Conservation (phyloP, 2,113 vertebrate species). For the Cebus imitator region DNA sequence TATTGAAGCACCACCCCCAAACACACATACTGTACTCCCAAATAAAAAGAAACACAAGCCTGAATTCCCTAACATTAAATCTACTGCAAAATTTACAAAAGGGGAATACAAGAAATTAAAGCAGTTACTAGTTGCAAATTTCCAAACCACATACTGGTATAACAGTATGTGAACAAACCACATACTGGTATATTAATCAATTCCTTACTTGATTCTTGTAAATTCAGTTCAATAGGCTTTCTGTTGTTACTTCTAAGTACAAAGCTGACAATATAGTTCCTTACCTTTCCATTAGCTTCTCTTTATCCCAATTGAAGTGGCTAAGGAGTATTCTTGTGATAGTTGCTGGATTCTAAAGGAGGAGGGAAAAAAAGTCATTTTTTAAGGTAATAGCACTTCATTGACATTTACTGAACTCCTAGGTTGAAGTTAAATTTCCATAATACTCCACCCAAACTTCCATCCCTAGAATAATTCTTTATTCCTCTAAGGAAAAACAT, state of each 20-base stretch:
- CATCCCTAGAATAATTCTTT: constrained; percentile 25
- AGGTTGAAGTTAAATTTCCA: constrained; percentile 36
- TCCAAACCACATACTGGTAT: too few relatives aligned
- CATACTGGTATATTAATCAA: background rate
- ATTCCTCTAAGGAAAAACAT: background rate
- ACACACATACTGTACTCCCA: background rate
- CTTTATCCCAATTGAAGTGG: constrained; percentile 99
- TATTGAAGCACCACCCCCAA: background rate
- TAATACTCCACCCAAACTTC: constrained; percentile 22
- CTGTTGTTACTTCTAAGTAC: constrained; percentile 13
- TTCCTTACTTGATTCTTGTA: background rate
- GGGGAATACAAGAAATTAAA: background rate
- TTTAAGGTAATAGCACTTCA: constrained; percentile 63
- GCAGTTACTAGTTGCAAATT: background rate
- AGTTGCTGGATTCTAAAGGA: constrained; percentile 95
- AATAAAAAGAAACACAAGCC: background rate
- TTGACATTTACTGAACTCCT: constrained; percentile 35
- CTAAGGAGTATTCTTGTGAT: constrained; percentile 99
- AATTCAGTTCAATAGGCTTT: constrained; percentile 24
- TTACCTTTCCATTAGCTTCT: constrained; percentile 99
- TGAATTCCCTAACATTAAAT: constrained; percentile 7
- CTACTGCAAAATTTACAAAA: background rate
- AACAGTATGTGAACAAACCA: too few relatives aligned
- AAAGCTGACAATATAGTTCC: constrained; percentile 60
- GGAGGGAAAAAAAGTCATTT: constrained; percentile 66